Base-by-base conservation (phyloP, 2,888 invertebrate genomes). In the Lithophane semibrunnea region DNA sequence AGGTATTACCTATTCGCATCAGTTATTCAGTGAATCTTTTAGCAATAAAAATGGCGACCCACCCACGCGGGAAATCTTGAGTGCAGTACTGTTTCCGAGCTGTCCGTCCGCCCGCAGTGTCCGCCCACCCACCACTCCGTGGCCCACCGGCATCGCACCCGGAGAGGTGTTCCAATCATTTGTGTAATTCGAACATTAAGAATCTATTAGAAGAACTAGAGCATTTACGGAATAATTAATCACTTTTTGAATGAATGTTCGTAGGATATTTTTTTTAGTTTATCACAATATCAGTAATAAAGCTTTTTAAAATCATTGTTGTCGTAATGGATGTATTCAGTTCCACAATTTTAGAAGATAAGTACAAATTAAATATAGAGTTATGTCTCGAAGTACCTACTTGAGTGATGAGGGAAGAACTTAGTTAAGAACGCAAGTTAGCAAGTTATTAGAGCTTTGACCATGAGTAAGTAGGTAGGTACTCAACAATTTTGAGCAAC, bases 61-160 rank as follows among this genome's bases (percentile, higher is more conserved):
- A n/a, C 84, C 79, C 78, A 84, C 86, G 73, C 73, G 74, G 74
- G 81, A 78, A 86, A 86, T 80, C 71, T 69, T 44, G 77, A 67
- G 44, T 73, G 66, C 68, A 71, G 81, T 63, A 88, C 84, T 88
- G 86, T 88, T 77, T 79, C 70, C 54, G 60, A 85, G 78, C 37
- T n/a, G 29, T 37, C 21, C 47, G 49, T 24, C 29, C 37, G 37
- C 37, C 37, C 37, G 37, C 37, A 37, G 37, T 47, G 82, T 66
- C 70, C 78, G 77, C 83, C 83, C 83, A 83, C 83, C 13, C 49
- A 16, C 44, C 18, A 7, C 37, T 37, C 37, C 37, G 37, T 0
- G 37, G 37, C 37, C 37, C 37, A 37, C n/a, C 54, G n/a, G 12
- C 72, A 2, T 16, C 16, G 21, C 76, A 13, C 5, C 18, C n/a